Evolutionary conservation across 1,140 invertebrate genomes (phyloP).

Genomic region (Leptoteleia sp.): DNA sequence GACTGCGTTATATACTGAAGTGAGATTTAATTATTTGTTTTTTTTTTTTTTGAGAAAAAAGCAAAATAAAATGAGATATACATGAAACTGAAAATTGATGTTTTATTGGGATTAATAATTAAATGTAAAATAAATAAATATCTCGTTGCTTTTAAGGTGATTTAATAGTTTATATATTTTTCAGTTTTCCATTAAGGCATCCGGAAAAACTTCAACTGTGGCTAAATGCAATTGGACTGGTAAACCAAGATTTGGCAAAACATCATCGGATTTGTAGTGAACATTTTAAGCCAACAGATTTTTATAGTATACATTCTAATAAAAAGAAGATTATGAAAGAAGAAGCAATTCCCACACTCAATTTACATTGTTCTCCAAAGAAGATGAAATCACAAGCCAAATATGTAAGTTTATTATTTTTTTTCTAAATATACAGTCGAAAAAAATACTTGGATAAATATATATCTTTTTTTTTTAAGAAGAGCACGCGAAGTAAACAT

Average conservation of each 20-base stretch:
- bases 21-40: no score
- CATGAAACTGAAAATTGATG: no score
- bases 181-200: slow-evolving; percentile 49
- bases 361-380: slow-evolving; percentile 19
- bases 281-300: slow-evolving; percentile 54
- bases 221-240: slow-evolving; percentile 52
- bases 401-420: slow-evolving; percentile 22
- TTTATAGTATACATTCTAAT: slow-evolving; percentile 60
- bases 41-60: no score
- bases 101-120: no score
- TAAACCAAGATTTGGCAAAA: slow-evolving; percentile 32
- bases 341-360: slow-evolving; percentile 42
- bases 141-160: no score
- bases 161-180: no score
- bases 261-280: slow-evolving; percentile 58
- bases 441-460: no score
- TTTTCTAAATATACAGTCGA: no score
- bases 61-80: no score
- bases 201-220: slow-evolving; percentile 48
- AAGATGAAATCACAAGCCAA: slow-evolving; percentile 16
- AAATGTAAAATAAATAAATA: no score
- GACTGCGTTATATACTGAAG: no score
- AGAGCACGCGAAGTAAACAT: slow-evolving; percentile 8
- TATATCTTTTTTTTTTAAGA: slow-evolving; percentile 5
- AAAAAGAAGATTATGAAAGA: slow-evolving; percentile 61